Evolutionary conservation across 2,888 invertebrate genomes (phyloP), one percentile per base, ranked within the genome.

Genomic region (Leucophenga montana): DNA sequence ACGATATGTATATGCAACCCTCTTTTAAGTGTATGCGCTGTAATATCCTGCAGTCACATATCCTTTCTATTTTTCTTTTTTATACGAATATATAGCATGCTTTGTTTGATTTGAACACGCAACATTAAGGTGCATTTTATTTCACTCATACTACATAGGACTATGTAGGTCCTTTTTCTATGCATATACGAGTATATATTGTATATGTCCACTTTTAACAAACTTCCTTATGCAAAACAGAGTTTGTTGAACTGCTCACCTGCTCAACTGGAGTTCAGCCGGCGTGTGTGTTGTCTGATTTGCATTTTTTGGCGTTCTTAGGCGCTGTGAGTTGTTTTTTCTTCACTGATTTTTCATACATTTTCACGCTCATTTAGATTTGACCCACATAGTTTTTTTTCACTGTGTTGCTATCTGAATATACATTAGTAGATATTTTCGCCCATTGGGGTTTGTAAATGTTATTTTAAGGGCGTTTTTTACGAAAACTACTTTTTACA

Each of bases 81-180:
- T 13, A 11, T 54, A n/a, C n/a, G n/a, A n/a, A n/a, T n/a, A n/a
- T 14, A 14, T 53, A 65, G n/a, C 71, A 20, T 3, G 11, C 67
- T 76, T 77, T 74, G 81, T 75, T 78, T 73, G 68, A 61, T 64
- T 44, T 65, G 53, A 76, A 72, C 85, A 86, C 84, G 85, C 86
- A 84, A 86, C 74, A 77, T 77, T 75, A 78, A 78, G 85, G 85
- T 84, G 78, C 77, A 77, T 70, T 75, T 62, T 53, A 18, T 16
- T 8, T 16, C 4, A 18, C 50, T 6, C 50, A n/a, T 16, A n/a
- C 61, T 16, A 61, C 20, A 50, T 16, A 48, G 4, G 11, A 13
- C 5, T 13, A 16, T 8, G 8, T 39, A 27, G 69, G 67, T 69
- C 20, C 53, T 56, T 68, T 66, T 20, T 46, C 70, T 62, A 71